Conservation (phyloP, 2,888 invertebrate species). For the Melanostoma scalare region DNA sequence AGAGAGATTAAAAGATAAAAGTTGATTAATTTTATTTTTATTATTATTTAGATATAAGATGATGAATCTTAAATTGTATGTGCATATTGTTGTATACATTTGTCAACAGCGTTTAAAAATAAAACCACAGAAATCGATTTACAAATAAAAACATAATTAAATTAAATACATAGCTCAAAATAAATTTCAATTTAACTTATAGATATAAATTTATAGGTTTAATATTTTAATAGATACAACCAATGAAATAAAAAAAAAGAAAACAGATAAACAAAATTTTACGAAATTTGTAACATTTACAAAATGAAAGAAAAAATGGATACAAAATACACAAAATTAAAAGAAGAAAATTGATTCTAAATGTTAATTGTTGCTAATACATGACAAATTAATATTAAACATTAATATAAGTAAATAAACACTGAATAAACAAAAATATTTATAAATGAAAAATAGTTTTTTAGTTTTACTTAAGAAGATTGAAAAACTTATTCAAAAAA, state of each 20-base stretch:
- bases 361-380: slow-evolving; percentile 75
- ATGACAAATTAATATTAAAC: slow-evolving; percentile 69
- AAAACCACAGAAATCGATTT: slow-evolving; percentile 51
- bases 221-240: slow-evolving; percentile 62
- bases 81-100: slow-evolving; percentile 59
- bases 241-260: slow-evolving; percentile 39
- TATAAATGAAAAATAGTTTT: slow-evolving; percentile 52
- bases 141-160: slow-evolving; percentile 30
- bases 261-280: slow-evolving; percentile 28
- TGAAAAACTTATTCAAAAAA: too few relatives aligned
- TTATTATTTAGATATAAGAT: slow-evolving; percentile 25
- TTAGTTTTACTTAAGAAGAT: background rate
- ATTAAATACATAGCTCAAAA: slow-evolving; percentile 41
- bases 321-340: slow-evolving; percentile 34
- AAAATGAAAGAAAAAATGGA: slow-evolving; percentile 59
- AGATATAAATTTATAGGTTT: slow-evolving; percentile 55
- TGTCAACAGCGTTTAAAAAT: slow-evolving; percentile 47
- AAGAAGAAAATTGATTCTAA: slow-evolving; percentile 72
- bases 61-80: slow-evolving; percentile 45
- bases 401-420: slow-evolving; percentile 64
- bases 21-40: slow-evolving; percentile 2
- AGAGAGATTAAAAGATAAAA: slow-evolving; percentile 1
- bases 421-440: slow-evolving; percentile 62
- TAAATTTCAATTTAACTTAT: slow-evolving; percentile 62
- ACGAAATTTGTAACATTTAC: slow-evolving; percentile 73